A percentile compares a stretch with the other conserved stretches of the same genome.
These are phyloP conservation scores for Sylvilagus bachmani DNA, from an alignment of 2,113 vertebrate genomes.

Conservation along the genomic window DNA sequence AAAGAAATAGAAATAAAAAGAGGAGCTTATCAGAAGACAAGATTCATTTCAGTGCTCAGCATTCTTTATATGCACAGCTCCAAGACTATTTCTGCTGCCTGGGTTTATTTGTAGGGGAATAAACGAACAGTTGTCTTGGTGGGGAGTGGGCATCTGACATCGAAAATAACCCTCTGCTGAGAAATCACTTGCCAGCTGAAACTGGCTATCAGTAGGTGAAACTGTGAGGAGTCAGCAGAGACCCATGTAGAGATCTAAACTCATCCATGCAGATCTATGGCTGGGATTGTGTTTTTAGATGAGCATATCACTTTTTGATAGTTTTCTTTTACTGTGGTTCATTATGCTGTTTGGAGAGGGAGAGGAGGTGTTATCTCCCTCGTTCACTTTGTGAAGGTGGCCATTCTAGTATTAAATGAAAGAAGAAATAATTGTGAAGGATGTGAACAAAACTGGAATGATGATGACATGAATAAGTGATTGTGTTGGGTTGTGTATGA, in stretches of 20 bases:
- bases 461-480: slow-evolving; percentile 40
- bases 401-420: slow-evolving; percentile 80
- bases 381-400: slow-evolving; percentile 83
- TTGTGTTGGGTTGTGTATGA: neutral
- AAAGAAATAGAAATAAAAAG: slow-evolving; percentile 66
- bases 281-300: slow-evolving; percentile 62
- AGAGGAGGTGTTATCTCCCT: slow-evolving; percentile 77
- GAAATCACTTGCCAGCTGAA: slow-evolving; percentile 76
- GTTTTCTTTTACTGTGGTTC: slow-evolving; percentile 48
- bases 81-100: slow-evolving; percentile 60
- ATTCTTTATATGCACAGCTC: slow-evolving; percentile 51
- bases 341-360: neutral
- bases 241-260: slow-evolving; percentile 66
- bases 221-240: slow-evolving; percentile 74
- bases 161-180: slow-evolving; percentile 58
- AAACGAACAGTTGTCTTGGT: slow-evolving; percentile 74
- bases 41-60: slow-evolving; percentile 68
- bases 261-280: slow-evolving; percentile 59
- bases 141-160: slow-evolving; percentile 70
- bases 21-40: slow-evolving; percentile 7
- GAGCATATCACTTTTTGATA: slow-evolving; percentile 48
- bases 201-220: slow-evolving; percentile 74
- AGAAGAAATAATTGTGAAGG: slow-evolving; percentile 77
- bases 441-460: slow-evolving; percentile 61
- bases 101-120: slow-evolving; percentile 77